Conservation (phyloP, 2,888 invertebrate genomes). For the Steromphala cineraria region DNA sequence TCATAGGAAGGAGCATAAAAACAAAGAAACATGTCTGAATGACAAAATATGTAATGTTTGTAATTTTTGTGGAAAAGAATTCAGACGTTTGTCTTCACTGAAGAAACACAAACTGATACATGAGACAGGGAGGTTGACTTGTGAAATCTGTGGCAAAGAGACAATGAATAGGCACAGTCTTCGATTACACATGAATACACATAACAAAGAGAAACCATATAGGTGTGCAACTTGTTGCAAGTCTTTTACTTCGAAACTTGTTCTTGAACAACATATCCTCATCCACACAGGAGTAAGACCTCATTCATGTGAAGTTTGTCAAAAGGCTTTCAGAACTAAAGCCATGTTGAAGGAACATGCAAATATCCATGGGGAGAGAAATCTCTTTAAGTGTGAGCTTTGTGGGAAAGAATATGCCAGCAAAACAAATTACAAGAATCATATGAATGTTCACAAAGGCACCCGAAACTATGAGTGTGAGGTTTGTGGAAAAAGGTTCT, state of each 20-base stretch:
- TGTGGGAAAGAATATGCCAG: slow-evolving; percentile 6
- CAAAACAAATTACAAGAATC: background rate
- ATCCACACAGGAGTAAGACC: background rate
- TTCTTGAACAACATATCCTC: background rate
- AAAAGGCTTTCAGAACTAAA: background rate
- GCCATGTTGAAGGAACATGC: background rate
- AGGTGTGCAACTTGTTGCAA: background rate
- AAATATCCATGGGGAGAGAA: background rate
- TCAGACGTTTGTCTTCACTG: background rate
- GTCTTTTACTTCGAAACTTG: background rate
- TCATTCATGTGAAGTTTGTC: background rate
- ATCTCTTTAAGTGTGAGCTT: background rate
- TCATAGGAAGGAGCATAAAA: background rate
- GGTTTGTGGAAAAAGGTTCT: background rate
- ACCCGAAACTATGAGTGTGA: background rate
- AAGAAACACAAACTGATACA: background rate
- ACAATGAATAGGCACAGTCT: background rate
- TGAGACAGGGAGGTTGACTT: background rate
- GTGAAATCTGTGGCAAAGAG: background rate
- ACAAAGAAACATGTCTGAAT: too few species aligned
- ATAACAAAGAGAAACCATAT: background rate
- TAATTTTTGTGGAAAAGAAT: background rate
- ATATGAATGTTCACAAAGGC: background rate
- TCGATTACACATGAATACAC: background rate
- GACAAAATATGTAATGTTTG: background rate